Evolutionary conservation across 2,113 vertebrate genomes (phyloP).

Genomic region (Peucedramus taeniatus): DNA sequence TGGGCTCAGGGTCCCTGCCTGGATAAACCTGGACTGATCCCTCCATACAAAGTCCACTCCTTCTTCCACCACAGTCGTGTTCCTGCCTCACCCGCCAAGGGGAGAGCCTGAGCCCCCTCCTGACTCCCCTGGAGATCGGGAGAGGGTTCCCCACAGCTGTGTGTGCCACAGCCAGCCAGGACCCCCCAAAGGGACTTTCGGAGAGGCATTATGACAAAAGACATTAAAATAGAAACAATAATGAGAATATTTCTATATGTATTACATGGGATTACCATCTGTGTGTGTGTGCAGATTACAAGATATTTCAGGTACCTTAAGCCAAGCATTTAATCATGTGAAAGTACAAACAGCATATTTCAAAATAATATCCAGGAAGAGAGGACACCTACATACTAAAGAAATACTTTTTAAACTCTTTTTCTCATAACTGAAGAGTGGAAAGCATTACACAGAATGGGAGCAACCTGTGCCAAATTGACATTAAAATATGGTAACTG

Average conservation of each 20-base stretch:
- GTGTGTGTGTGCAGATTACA: neutral
- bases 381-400: neutral
- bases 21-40: too few relatives aligned
- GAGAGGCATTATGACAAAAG: too few relatives aligned
- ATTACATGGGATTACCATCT: neutral
- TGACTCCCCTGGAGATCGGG: too few relatives aligned
- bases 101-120: too few relatives aligned
- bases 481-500: neutral
- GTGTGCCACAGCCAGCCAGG: too few relatives aligned
- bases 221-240: neutral
- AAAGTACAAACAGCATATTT: neutral
- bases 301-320: constrained; percentile 33
- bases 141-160: too few relatives aligned
- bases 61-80: too few relatives aligned
- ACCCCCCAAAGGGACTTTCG: too few relatives aligned
- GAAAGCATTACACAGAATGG: neutral
- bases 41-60: too few relatives aligned
- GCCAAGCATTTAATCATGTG: constrained; percentile 18
- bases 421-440: neutral
- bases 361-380: neutral
- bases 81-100: too few relatives aligned
- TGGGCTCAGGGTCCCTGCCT: too few relatives aligned
- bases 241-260: neutral
- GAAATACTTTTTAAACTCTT: neutral
- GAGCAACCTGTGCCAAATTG: neutral